Evolutionary conservation across 2,888 invertebrate genomes (phyloP).

Genomic region (Clitarchus hookeri): DNA sequence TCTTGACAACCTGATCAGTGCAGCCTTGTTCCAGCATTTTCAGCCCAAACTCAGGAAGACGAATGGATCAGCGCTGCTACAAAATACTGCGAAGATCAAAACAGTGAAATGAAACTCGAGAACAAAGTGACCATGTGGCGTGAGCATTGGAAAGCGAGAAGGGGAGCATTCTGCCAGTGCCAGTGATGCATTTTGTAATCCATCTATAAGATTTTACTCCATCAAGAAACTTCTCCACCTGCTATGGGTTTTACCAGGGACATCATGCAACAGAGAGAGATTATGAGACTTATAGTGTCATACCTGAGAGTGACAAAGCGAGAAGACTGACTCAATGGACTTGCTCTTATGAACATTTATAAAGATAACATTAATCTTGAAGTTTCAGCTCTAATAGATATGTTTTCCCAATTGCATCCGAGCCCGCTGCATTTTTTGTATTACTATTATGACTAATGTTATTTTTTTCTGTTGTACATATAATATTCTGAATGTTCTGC

Average conservation of each 20-base stretch:
- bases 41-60: neutral
- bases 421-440: neutral
- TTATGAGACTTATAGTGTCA: neutral
- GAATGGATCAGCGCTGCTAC: neutral
- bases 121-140: neutral
- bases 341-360: neutral
- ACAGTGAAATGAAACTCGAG: neutral
- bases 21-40: neutral
- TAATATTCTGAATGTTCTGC: too few species aligned
- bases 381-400: neutral
- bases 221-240: neutral
- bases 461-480: neutral
- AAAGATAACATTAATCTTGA: neutral
- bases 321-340: neutral
- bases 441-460: constrained; percentile 18
- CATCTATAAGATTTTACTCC: neutral
- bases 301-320: neutral
- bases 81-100: neutral
- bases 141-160: neutral
- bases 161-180: neutral
- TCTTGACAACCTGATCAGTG: neutral
- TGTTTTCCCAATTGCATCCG: neutral
- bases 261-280: neutral
- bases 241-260: neutral
- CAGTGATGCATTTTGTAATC: neutral